Evolutionary conservation across 2,888 invertebrate species (phyloP).

Genomic region (Tromatobia lineatoria): DNA sequence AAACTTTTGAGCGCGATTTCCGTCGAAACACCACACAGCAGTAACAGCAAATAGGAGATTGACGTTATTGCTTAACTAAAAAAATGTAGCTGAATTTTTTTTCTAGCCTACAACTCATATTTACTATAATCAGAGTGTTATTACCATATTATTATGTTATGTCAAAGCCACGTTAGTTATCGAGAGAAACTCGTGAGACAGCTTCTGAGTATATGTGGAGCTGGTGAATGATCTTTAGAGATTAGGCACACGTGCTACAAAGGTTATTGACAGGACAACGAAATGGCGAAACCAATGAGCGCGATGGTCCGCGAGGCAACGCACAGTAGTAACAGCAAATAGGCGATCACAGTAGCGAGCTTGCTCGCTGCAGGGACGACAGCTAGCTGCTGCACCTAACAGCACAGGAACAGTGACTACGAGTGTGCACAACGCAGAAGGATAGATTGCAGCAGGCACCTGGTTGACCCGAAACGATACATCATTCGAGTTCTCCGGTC

Average conservation of each 20-base stretch:
- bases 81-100: no score
- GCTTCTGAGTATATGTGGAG: neutral
- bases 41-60: no score
- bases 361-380: slow-evolving; percentile 52
- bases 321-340: slow-evolving; percentile 8
- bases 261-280: slow-evolving; percentile 47
- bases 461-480: slow-evolving; percentile 63
- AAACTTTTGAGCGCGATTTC: no score
- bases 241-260: slow-evolving; percentile 24
- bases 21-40: no score
- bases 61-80: no score
- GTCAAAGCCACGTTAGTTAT: neutral
- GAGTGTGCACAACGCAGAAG: slow-evolving; percentile 65
- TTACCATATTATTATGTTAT: neutral
- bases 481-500: slow-evolving; percentile 62
- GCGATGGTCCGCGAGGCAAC: slow-evolving; percentile 26
- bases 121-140: no score
- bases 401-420: slow-evolving; percentile 45
- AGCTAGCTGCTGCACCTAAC: slow-evolving; percentile 58
- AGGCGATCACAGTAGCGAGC: slow-evolving; percentile 11
- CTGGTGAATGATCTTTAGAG: slow-evolving; percentile 14
- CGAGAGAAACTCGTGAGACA: neutral
- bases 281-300: slow-evolving; percentile 52
- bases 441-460: slow-evolving; percentile 65
- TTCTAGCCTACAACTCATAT: no score